phyloP scores from a whole-genome alignment of 2,797 vertebrate species.

The Pangasius mekongensis region DNA sequence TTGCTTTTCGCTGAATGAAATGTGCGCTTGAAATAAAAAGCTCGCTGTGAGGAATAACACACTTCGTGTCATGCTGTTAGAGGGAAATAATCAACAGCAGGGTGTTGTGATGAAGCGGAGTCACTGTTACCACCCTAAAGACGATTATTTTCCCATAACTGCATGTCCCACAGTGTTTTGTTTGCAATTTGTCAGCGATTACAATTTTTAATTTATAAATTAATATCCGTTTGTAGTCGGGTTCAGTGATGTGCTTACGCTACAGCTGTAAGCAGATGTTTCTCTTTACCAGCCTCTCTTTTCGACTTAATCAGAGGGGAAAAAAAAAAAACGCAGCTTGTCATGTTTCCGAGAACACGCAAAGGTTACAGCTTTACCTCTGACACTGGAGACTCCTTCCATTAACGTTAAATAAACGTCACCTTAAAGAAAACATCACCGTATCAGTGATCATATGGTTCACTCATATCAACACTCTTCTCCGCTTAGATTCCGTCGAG shows the following conservation, averaged over 20 bases:
- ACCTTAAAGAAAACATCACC: not conserved
- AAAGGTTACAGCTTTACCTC: not conserved
- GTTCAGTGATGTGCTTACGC: not conserved
- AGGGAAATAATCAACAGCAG: not conserved
- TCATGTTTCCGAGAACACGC: not conserved
- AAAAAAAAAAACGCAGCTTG: not conserved
- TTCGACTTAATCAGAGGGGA: no score
- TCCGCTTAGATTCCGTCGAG: not conserved
- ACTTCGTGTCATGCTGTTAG: not conserved
- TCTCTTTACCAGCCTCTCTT: no score
- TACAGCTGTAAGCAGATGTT: not conserved
- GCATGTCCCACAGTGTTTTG: not conserved
- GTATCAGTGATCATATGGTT: not conserved
- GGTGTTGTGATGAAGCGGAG: not conserved
- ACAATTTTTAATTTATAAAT: not conserved
- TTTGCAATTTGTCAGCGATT: not conserved
- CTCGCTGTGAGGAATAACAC: not conserved
- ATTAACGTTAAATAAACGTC: not conserved
- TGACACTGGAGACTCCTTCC: not conserved
- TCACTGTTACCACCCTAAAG: not conserved
- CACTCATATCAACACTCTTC: not conserved
- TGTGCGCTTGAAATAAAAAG: not conserved
- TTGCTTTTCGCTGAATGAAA: not conserved
- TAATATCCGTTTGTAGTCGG: not conserved
- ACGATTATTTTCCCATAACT: not conserved